A percentile compares a stretch with the other conserved stretches of the same genome.
Conservation (phyloP, 1,140 invertebrate genomes). For the Atta colombica region DNA sequence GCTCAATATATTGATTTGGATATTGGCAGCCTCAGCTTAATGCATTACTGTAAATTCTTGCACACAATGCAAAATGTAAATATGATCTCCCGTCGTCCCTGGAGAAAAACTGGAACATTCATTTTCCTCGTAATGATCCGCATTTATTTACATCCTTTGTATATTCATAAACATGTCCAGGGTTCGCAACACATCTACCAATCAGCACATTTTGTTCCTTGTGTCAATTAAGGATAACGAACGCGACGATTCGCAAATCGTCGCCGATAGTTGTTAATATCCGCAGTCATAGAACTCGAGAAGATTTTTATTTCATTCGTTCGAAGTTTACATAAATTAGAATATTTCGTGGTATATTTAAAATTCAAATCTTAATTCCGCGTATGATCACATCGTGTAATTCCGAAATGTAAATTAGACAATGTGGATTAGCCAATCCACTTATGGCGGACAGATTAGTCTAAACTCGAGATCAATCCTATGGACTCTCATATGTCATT, state of each 20-base stretch:
- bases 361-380: conserved; percentile 49
- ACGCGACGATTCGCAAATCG: conserved; percentile 33
- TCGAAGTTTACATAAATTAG: conserved; percentile 1
- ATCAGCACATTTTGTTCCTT: conserved; percentile 1
- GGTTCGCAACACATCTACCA: neutral
- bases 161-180: conserved; percentile 57
- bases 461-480: conserved; percentile 42
- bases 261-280: conserved; percentile 39
- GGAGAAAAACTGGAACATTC: conserved; percentile 38
- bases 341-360: conserved; percentile 28
- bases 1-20: neutral
- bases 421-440: conserved; percentile 8
- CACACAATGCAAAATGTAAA: conserved; percentile 37
- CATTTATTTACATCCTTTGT: conserved; percentile 58
- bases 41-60: conserved; percentile 31
- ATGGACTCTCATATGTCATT: conserved; percentile 49
- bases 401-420: conserved; percentile 32
- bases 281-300: neutral
- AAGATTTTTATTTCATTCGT: neutral
- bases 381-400: conserved; percentile 10
- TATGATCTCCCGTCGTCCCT: conserved; percentile 1
- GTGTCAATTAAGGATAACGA: conserved; percentile 54
- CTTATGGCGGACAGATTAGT: conserved; percentile 20
- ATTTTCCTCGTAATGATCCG: conserved; percentile 43
- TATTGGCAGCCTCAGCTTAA: neutral